phyloP scores from a whole-genome alignment of 2,888 invertebrate species.

The Archaeoteleia sp. region DNA sequence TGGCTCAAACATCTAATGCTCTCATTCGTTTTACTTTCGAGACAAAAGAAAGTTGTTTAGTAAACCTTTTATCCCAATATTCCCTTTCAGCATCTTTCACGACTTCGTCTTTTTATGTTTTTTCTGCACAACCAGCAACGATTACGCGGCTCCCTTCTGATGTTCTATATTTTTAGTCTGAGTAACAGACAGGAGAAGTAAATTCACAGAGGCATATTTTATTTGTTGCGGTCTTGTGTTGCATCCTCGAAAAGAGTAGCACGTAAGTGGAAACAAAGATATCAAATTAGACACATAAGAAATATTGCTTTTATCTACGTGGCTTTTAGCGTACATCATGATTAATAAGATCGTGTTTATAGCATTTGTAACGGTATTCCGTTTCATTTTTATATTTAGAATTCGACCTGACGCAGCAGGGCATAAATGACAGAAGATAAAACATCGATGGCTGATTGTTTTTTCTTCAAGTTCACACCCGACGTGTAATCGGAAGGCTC shows the following conservation, averaged over 20 bases:
- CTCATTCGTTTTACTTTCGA: conserved; percentile 23
- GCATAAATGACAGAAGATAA: no score
- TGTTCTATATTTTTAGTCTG: conserved; percentile 39
- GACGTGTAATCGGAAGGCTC: no score
- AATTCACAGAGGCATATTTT: conserved; percentile 42
- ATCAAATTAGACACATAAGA: conserved; percentile 17
- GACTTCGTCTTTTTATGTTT: conserved; percentile 21
- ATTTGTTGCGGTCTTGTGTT: conserved; percentile 29
- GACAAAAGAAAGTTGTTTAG: conserved; percentile 39
- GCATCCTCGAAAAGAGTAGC: conserved; percentile 29
- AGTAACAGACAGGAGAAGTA: conserved; percentile 14
- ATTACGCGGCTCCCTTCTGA: conserved; percentile 23
- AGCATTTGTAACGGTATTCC: no score
- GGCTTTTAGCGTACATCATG: no score
- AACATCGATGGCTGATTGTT: no score
- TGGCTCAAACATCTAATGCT: conserved; percentile 7
- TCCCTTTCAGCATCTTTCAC: conserved; percentile 17
- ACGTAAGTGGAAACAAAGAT: conserved; percentile 26
- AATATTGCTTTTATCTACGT: conserved; percentile 12
- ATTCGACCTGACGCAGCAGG: no score
- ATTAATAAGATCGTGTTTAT: no score
- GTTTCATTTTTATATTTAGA: no score
- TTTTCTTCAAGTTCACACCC: no score
- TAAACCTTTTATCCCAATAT: conserved; percentile 36
- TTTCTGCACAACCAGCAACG: conserved; percentile 22